These are phyloP conservation scores for Tangachromis dhanisi DNA, from an alignment of 2,113 vertebrate genomes.

Conservation along the genomic window DNA sequence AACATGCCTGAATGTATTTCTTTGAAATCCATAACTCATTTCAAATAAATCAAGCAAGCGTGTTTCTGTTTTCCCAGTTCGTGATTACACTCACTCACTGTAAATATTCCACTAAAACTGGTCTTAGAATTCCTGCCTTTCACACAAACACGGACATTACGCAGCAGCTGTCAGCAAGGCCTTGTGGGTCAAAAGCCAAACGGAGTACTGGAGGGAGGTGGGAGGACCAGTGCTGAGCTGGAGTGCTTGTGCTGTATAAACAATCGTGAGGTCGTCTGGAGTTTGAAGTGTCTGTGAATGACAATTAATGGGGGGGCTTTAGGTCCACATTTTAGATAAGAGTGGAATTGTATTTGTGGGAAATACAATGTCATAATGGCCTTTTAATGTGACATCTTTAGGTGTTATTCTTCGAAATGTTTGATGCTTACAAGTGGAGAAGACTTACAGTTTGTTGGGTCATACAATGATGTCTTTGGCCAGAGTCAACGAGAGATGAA, in stretches of 20 bases:
- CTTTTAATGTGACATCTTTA: not conserved
- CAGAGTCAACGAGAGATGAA: conserved; percentile 32
- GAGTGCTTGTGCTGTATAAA: conserved; percentile 58
- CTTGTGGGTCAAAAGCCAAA: conserved; percentile 27
- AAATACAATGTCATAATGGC: not conserved
- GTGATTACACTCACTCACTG: not conserved
- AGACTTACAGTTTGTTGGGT: conserved; percentile 6
- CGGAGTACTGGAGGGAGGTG: conserved; percentile 17
- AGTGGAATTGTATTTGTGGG: conserved; percentile 1
- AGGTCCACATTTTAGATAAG: not conserved
- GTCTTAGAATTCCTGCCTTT: not conserved
- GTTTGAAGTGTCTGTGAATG: conserved; percentile 55
- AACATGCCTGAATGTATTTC: not conserved
- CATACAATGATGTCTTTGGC: not conserved
- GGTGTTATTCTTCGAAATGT: not conserved
- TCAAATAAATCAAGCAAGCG: not conserved
- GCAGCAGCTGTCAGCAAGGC: conserved; percentile 37
- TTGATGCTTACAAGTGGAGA: not conserved
- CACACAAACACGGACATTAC: conserved; percentile 15
- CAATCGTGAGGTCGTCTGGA: conserved; percentile 49
- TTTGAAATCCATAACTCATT: not conserved
- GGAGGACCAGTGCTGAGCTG: conserved; percentile 37
- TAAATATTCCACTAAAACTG: not conserved
- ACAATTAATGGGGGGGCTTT: not conserved
- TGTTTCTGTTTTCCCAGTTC: not conserved